Evolutionary conservation across 2,113 vertebrate genomes (phyloP), one percentile per base, ranked within the genome.

Genomic region (Indicator maculatus): DNA sequence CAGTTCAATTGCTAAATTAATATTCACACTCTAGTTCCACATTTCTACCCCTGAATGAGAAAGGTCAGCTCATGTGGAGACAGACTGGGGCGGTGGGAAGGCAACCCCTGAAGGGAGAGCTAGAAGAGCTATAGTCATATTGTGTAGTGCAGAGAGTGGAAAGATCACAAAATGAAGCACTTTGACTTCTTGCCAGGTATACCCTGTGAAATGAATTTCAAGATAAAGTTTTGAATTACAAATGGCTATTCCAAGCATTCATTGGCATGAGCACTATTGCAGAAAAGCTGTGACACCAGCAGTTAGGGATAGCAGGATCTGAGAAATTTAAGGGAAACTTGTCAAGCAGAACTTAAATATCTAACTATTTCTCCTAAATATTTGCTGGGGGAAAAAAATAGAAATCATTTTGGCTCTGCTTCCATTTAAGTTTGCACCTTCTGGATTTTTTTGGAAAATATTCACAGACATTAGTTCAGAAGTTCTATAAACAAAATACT

Each of bases 161-260:
- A 90, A 79, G 87, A 83, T 94, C 76, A 82, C 44, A 52, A 67
- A 80, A 17, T 50, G 77, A 94, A 96, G 84, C 74, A 89, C 91
- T 96, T 93, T 91, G 90, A 97, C 83, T 93, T 93, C 82, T 65
- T 94, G 92, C 94, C 93, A 97, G 87, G 89, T 93, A 87, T 75
- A 93, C 41, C 79, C 89, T 70, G 67, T 77, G 85, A 96, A 88
- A 76, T 38, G 59, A 86, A 97, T 96, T 95, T 84, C 56, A 90
- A 94, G 95, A 95, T 44, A 83, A 83, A 94, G 61, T 88, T 94
- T 96, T 80, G 83, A 81, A 91, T 93, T 64, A 65, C 64, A 95
- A 63, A 47, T 7, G 8, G 58, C n/a, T 83, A 93, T 92, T 93
- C 89, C 83, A 92, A 96, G 64, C 24, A 60, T 83, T 90, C 55